Base-by-base conservation (phyloP, 2,113 vertebrate species). In the Mormyrus lacerda region DNA sequence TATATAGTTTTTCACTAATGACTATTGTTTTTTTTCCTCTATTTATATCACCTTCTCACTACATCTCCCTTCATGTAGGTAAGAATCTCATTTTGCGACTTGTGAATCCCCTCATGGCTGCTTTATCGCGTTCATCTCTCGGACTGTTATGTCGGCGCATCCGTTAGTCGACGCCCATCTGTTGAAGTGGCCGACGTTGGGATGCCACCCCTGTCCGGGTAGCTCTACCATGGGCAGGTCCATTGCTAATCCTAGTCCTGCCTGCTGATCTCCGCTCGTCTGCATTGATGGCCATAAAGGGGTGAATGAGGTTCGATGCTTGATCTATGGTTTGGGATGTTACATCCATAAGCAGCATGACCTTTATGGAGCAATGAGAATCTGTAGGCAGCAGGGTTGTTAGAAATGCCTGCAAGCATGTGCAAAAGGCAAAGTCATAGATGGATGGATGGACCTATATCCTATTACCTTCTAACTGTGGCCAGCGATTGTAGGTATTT, bases 241-340 rank as follows among this genome's bases (percentile, higher is more conserved):
- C 55, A 24, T 44, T 65, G 42, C n/a, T 11, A 39, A 51, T 55
- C 31, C 21, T 61, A 13, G 50, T 89, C 65, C 55, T 79, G 24
- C 11, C 84, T 45, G 45, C 65, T 47, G 42, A 24, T 45, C 45
- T 85, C 79, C 89, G 58, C 90, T 53, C 88, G 85, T 27, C 15
- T 61, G 10, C 58, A 42, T 48, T 89, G 48, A 51, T 85, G 44
- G 47, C 27, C 35, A 17, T 45, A n/a, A 87, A 55, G 45, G 39
- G 50, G 31, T 82, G 48, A 61, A 88, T 50, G 61, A 83, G 24
- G 42, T 24, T 51, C 31, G 11, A 45, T 19, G 79, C 73, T 69
- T 44, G 1, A 83, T 42, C 65, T 82, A 69, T 31, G 50, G 73
- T 73, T n/a, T 50, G 21, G 61, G 87, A 88, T 45, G 42, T 44